Conservation (phyloP, 2,113 vertebrate genomes). For the Antechinus flavipes region DNA sequence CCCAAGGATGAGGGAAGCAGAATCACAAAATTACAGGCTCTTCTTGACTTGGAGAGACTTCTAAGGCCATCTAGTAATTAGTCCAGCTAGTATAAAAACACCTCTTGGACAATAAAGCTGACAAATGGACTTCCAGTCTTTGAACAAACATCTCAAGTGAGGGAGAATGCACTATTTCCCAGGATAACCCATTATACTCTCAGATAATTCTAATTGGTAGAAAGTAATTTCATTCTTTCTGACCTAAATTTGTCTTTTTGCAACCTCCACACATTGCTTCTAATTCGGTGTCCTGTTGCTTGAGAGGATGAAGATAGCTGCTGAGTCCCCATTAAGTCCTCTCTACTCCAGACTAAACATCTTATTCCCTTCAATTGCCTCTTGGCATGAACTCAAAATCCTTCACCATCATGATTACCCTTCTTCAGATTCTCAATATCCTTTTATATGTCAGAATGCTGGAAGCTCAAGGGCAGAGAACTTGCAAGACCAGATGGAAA, state of each 20-base stretch:
- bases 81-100: not conserved
- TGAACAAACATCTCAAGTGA: not conserved
- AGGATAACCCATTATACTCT: not conserved
- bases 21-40: not conserved
- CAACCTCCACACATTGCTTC: not conserved
- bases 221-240: not conserved
- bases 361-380: not conserved
- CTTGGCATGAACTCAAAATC: not conserved
- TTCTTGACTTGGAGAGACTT: not conserved
- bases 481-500: not conserved
- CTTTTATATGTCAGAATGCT: not conserved
- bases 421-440: not conserved
- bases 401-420: not conserved
- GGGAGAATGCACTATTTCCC: not conserved
- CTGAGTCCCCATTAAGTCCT: not conserved
- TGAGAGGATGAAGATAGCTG: not conserved
- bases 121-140: not conserved
- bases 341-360: not conserved
- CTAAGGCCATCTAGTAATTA: not conserved
- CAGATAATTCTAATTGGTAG: not conserved
- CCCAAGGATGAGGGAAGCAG: not conserved
- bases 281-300: not conserved
- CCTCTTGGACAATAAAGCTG: not conserved
- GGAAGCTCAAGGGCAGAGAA: not conserved
- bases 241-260: not conserved